Percentiles rank a stretch among this genome's conserved stretches.
Evolutionary conservation across 2,888 invertebrate genomes (phyloP).

Genomic region (Euspilapteryx auroguttella): DNA sequence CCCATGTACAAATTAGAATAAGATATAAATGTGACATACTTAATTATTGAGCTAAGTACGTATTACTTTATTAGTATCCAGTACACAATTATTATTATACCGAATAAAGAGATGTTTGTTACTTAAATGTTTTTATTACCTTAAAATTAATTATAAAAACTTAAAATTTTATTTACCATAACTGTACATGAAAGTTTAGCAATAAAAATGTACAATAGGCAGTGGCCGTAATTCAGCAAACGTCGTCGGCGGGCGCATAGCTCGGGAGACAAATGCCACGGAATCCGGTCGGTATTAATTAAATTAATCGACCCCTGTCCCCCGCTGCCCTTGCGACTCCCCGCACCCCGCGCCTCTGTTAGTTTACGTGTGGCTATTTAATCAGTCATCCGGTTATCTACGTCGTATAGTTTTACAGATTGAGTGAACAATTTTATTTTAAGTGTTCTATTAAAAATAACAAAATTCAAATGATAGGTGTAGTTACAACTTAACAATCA

Average conservation of each 20-base stretch:
- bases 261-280: slow-evolving; percentile 37
- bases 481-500: too few relatives aligned
- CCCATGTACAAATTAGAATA: slow-evolving; percentile 41
- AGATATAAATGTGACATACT: slow-evolving; percentile 30
- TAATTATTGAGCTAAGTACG: slow-evolving; percentile 44
- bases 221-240: slow-evolving; percentile 22
- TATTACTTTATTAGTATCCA: slow-evolving; percentile 57
- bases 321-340: slow-evolving; percentile 9
- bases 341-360: slow-evolving; percentile 2
- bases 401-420: too few relatives aligned
- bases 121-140: slow-evolving; percentile 21
- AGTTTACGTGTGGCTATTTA: too few relatives aligned
- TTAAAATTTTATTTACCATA: too few relatives aligned
- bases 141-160: too few relatives aligned
- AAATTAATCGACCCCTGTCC: slow-evolving; percentile 40
- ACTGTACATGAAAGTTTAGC: too few relatives aligned
- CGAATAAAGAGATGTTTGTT: slow-evolving; percentile 60
- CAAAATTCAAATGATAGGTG: too few relatives aligned
- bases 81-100: slow-evolving; percentile 46
- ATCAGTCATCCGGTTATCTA: too few relatives aligned
- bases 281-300: slow-evolving; percentile 49
- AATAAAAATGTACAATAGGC: too few relatives aligned
- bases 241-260: slow-evolving; percentile 30
- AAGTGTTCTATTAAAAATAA: too few relatives aligned
- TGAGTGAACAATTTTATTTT: too few relatives aligned